Percentiles rank a stretch among this genome's conserved stretches.
Evolutionary conservation across 2,113 vertebrate species (phyloP).

Genomic region (Python bivittatus): DNA sequence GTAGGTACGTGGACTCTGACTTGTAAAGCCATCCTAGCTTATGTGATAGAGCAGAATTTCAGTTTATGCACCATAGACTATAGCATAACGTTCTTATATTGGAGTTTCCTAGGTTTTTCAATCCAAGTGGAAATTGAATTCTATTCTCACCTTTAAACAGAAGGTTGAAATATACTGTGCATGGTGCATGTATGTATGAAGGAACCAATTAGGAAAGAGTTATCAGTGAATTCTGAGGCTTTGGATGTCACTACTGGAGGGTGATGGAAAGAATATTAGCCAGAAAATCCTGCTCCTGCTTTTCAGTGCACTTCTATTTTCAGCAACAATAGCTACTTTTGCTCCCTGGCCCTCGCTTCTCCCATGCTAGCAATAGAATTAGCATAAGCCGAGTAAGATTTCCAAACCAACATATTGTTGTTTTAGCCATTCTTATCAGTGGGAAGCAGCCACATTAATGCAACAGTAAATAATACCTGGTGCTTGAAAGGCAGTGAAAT

Average conservation of each 20-base stretch:
- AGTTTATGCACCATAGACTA: neutral
- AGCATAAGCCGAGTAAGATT: neutral
- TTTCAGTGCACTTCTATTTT: neutral
- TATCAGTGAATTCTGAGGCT: neutral
- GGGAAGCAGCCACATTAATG: conserved; percentile 5
- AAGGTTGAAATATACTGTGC: neutral
- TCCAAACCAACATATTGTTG: neutral
- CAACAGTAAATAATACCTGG: neutral
- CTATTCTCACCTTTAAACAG: neutral
- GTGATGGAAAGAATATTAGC: neutral
- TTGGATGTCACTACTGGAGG: neutral
- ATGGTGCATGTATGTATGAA: neutral
- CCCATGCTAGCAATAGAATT: neutral
- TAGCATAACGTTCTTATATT: neutral
- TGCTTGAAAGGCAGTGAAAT: conserved; percentile 23
- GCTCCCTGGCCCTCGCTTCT: neutral
- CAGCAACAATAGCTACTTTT: neutral
- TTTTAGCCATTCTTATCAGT: conserved; percentile 1
- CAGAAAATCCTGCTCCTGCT: neutral
- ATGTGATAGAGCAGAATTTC: neutral
- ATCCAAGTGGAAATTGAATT: neutral
- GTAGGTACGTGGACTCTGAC: neutral
- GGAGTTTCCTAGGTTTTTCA: neutral
- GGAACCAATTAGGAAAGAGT: neutral
- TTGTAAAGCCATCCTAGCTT: neutral